These are phyloP conservation scores for Alca torda DNA, from an alignment of 2,797 vertebrate genomes.

Conservation along the genomic window DNA sequence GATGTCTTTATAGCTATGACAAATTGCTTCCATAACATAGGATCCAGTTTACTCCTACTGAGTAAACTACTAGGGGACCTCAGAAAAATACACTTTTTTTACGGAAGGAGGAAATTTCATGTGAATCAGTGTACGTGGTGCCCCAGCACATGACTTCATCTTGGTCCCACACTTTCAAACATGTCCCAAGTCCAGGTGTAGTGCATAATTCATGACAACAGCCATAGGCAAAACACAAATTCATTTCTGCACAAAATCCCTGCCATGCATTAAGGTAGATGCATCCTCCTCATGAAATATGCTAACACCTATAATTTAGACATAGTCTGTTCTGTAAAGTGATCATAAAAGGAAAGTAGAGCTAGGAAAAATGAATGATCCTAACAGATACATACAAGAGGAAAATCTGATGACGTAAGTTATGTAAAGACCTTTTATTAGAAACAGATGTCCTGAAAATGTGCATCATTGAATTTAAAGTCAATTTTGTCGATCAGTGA, in stretches of 20 bases:
- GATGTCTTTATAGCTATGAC: background rate
- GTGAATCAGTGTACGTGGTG: accelerated
- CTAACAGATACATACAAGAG: background rate
- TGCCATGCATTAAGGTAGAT: background rate
- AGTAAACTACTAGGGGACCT: background rate
- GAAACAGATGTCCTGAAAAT: background rate
- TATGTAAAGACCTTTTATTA: background rate
- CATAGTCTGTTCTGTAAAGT: background rate
- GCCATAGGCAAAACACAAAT: background rate
- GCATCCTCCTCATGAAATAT: background rate
- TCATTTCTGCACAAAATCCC: background rate
- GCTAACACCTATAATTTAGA: background rate
- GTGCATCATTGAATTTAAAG: background rate
- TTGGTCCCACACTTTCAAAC: background rate
- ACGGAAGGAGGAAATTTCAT: background rate
- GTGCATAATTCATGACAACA: background rate
- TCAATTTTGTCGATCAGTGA: background rate
- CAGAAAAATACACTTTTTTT: background rate
- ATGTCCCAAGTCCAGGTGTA: accelerated
- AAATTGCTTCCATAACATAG: background rate
- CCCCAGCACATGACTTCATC: background rate
- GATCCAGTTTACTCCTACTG: background rate
- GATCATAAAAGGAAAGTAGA: background rate
- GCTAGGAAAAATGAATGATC: background rate
- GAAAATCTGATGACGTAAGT: background rate